These are phyloP conservation scores for Vannuccia rotundouncinata DNA, from an alignment of 2,888 invertebrate species.

Conservation along the genomic window DNA sequence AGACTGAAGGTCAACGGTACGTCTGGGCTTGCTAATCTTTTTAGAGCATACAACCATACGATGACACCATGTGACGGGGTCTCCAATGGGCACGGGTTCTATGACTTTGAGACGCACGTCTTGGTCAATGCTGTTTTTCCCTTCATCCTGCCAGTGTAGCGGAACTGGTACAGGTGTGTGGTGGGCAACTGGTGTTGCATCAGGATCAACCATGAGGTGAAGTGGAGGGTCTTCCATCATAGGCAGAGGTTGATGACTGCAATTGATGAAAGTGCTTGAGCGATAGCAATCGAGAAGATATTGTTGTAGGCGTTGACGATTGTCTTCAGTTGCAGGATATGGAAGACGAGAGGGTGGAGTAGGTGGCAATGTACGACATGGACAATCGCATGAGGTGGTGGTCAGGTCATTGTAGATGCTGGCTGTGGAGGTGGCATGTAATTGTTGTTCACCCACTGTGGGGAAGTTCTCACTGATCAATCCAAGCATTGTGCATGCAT, in stretches of 20 bases:
- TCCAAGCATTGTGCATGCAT: slow-evolving; percentile 43
- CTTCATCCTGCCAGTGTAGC: not conserved
- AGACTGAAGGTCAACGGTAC: slow-evolving; percentile 44
- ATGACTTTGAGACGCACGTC: slow-evolving; percentile 29
- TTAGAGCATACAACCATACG: slow-evolving; percentile 7
- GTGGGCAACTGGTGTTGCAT: slow-evolving; percentile 38
- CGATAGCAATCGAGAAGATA: slow-evolving; percentile 38
- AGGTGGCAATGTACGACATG: slow-evolving; percentile 37
- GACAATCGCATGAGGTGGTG: slow-evolving; percentile 13
- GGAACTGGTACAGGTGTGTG: slow-evolving; percentile 36
- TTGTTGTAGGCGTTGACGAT: slow-evolving; percentile 32
- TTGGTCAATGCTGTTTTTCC: not conserved
- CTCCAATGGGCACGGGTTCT: not conserved
- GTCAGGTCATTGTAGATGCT: not conserved
- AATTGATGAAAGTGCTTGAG: slow-evolving; percentile 42
- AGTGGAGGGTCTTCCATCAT: slow-evolving; percentile 41
- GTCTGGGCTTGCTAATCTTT: slow-evolving; percentile 43
- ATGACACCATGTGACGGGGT: not conserved
- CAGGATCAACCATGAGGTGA: slow-evolving; percentile 39
- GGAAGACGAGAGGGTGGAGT: slow-evolving; percentile 38
- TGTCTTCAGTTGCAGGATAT: slow-evolving; percentile 37
- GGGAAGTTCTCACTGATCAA: slow-evolving; percentile 43
- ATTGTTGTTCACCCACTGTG: slow-evolving; percentile 36
- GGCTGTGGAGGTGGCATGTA: not conserved
- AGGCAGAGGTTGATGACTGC: slow-evolving; percentile 39